Evolutionary conservation across 2,797 vertebrate genomes (phyloP), one percentile per base, ranked within the genome.

Genomic region (Labroides dimidiatus): DNA sequence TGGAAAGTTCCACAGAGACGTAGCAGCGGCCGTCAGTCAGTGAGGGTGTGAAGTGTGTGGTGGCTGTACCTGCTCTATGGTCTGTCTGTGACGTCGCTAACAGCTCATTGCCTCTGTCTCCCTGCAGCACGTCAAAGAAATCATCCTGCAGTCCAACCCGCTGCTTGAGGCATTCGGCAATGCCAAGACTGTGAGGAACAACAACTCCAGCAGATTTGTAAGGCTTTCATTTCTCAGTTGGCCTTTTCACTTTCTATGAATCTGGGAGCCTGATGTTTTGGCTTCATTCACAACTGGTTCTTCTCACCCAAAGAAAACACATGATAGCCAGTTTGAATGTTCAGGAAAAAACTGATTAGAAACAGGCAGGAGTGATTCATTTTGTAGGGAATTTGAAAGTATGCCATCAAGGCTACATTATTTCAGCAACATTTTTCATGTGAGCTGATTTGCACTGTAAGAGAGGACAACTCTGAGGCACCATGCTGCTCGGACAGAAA

Each of bases 201-300:
- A 99, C 93, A 99, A 99, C 91, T 99, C 97, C 90, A 99, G 96
- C 93, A 92, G 97, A 95, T 99, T 99, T 64, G 97, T 99, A 92
- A 96, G 96, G 92, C 20, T 77, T 78, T 41, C 2, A 47, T 57
- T 59, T 60, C 47, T 71, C 11, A 47, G 8, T n/a, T 57, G 45
- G 36, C 4, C 0, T 10, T 37, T 39, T 19, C 51, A 23, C 39
- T 23, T 51, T 72, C 63, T 59, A 42, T 33, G 43, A 75, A 82
- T 72, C 12, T 8, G 20, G 33, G 39, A 9, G n/a, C 41, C 55
- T 53, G 11, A 56, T 42, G 43, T 21, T 52, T 17, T 6, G 13
- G 23, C 43, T 75, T 14, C 45, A 44, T 52, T 71, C 65, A 33
- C 57, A 39, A 69, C 20, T 51, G 51, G 14, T 67, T 50, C 27